Percentiles rank a stretch among this genome's conserved stretches.
Evolutionary conservation across 2,888 invertebrate species (phyloP).

Genomic region (Seladonia tumulorum): DNA sequence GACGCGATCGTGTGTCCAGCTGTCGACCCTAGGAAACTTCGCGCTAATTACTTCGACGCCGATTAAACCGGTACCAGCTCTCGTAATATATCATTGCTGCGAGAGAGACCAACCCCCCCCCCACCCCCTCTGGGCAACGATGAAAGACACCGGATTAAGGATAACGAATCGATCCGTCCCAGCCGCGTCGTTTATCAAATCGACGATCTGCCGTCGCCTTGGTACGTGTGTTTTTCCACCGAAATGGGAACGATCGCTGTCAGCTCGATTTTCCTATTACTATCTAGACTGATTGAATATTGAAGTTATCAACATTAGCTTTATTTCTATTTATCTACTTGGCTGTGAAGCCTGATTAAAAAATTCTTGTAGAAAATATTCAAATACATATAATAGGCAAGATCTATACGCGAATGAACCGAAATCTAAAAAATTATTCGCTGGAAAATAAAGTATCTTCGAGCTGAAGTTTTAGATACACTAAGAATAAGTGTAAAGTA

Average conservation of each 20-base stretch:
- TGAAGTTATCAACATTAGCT: background rate
- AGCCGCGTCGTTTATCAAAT: conserved; percentile 44
- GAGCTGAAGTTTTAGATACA: no score
- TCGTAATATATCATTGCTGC: conserved; percentile 49
- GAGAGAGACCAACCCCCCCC: background rate
- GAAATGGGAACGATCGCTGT: conserved; percentile 3
- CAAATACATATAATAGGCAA: no score
- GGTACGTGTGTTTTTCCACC: conserved; percentile 20
- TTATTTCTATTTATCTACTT: background rate
- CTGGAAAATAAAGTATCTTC: no score
- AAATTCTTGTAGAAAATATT: no score
- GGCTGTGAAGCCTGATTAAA: background rate
- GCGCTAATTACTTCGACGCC: conserved; percentile 52
- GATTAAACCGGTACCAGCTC: conserved; percentile 49
- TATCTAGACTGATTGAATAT: background rate
- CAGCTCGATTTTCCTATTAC: background rate
- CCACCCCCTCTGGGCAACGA: background rate
- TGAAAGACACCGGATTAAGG: conserved; percentile 54
- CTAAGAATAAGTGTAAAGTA: no score
- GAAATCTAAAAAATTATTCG: no score
- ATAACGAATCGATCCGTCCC: conserved; percentile 44
- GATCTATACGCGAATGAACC: no score
- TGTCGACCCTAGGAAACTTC: conserved; percentile 49
- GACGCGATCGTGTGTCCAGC: conserved; percentile 37
- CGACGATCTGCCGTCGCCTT: conserved; percentile 8